Evolutionary conservation across 2,113 vertebrate genomes (phyloP).

Genomic region (Maccullochella peelii): DNA sequence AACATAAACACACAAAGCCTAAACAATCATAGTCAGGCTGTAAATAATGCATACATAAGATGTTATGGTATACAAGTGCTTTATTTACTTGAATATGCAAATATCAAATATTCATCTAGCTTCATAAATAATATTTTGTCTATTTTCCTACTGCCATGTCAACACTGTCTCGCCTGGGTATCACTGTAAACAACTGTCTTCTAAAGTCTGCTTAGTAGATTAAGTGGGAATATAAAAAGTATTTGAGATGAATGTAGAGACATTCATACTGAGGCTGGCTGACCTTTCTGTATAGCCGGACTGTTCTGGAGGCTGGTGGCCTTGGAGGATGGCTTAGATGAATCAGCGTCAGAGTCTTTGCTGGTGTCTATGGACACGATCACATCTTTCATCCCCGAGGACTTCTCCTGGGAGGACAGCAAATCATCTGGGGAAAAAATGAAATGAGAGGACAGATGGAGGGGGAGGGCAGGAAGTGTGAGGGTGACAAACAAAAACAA

Average conservation of each 20-base stretch:
- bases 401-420: slow-evolving; percentile 93
- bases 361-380: slow-evolving; percentile 94
- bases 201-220: not conserved
- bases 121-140: not conserved
- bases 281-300: slow-evolving; percentile 89
- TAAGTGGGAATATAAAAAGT: not conserved
- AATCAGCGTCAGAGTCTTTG: slow-evolving; percentile 92
- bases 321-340: slow-evolving; percentile 87
- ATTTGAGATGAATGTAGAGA: not conserved
- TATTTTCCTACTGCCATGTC: not conserved
- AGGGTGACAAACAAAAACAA: not conserved
- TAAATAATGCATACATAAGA: not conserved
- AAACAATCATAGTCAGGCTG: not conserved
- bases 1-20: not conserved
- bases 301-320: slow-evolving; percentile 89
- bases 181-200: not conserved
- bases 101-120: not conserved
- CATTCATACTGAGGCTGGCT: not conserved
- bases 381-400: slow-evolving; percentile 92
- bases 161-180: not conserved
- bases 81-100: not conserved
- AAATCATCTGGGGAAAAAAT: slow-evolving; percentile 86
- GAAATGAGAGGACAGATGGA: slow-evolving; percentile 18
- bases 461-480: not conserved
- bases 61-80: not conserved